phyloP scores from a whole-genome alignment of 2,797 vertebrate species.

The Cheirogaleus major region DNA sequence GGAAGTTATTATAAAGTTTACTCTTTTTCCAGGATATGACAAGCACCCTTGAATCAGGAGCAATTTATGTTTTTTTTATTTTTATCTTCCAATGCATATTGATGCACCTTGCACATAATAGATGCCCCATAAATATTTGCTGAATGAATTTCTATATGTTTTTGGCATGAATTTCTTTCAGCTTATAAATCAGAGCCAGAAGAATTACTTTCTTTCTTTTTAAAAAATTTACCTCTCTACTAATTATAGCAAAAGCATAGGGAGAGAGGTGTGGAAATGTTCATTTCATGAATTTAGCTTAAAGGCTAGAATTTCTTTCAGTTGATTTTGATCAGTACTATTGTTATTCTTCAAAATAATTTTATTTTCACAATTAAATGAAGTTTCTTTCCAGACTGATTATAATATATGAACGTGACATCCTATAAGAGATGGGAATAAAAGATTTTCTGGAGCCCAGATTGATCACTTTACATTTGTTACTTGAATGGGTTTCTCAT shows the following conservation, averaged over 20 bases:
- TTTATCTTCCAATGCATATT: background rate
- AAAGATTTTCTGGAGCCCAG: constrained; percentile 24
- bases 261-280: background rate
- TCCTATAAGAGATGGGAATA: background rate
- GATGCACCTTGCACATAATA: background rate
- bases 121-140: background rate
- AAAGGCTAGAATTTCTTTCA: constrained; percentile 18
- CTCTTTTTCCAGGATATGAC: background rate
- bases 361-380: constrained; percentile 43
- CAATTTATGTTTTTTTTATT: background rate
- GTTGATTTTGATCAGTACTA: background rate
- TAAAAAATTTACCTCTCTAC: background rate
- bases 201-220: background rate
- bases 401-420: background rate
- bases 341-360: constrained; percentile 48
- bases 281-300: constrained; percentile 32
- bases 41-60: background rate
- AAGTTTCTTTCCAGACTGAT: background rate
- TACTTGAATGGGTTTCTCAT: constrained; percentile 18
- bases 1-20: background rate
- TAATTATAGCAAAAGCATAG: background rate
- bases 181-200: background rate
- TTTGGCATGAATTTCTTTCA: constrained; percentile 28
- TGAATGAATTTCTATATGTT: background rate
- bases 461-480: constrained; percentile 7